Evolutionary conservation across 2,797 vertebrate species (phyloP).

Genomic region (Rousettus madagascariensis): DNA sequence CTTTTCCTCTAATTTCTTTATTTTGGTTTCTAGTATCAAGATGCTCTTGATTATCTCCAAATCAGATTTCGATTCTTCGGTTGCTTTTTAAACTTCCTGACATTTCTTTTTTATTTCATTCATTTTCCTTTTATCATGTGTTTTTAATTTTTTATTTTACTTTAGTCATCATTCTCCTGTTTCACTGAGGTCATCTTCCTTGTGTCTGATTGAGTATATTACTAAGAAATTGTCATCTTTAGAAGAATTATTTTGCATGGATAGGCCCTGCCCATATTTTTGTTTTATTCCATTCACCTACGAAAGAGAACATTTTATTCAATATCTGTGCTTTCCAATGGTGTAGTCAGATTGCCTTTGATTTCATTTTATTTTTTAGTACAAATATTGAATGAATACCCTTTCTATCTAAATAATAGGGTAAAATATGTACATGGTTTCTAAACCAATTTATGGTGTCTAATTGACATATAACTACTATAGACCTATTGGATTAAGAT

Average conservation of each 20-base stretch:
- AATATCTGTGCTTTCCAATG: neutral
- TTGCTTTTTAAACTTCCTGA: neutral
- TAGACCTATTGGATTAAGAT: neutral
- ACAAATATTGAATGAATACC: neutral
- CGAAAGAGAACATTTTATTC: neutral
- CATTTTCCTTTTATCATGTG: neutral
- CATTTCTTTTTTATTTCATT: neutral
- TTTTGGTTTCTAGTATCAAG: neutral
- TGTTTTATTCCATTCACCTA: neutral
- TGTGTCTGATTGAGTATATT: neutral
- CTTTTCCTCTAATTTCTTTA: conserved; percentile 6
- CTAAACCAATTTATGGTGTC: neutral
- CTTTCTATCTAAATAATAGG: neutral
- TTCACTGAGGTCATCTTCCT: neutral
- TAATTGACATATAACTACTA: neutral
- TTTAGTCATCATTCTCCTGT: neutral
- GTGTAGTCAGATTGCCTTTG: neutral
- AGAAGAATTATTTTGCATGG: neutral
- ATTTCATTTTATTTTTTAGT: neutral
- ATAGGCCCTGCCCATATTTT: neutral
- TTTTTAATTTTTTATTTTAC: conserved; percentile 2
- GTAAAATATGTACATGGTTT: neutral
- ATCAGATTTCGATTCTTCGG: neutral
- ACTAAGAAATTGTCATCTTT: neutral
- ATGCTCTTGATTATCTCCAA: neutral